These are phyloP conservation scores for Drosophila equinoxialis DNA, from an alignment of 1,140 invertebrate genomes.

Conservation along the genomic window DNA sequence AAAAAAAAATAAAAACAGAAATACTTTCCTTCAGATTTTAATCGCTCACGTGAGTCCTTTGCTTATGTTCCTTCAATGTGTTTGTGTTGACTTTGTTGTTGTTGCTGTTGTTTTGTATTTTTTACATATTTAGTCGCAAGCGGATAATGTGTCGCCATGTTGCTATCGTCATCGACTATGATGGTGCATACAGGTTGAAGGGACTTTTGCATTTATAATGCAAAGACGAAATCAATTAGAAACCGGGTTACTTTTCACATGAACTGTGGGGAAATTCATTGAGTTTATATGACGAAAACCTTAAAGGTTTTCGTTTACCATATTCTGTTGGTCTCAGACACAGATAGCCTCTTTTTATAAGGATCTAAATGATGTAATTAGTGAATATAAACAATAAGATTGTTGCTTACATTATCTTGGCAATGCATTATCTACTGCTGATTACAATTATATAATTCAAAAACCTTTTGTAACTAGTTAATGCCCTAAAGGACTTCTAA, in stretches of 20 bases:
- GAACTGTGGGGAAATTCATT: background rate
- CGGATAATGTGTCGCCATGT: slow-evolving; percentile 73
- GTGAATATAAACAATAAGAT: too few species aligned
- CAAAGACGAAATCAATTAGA: slow-evolving; percentile 5
- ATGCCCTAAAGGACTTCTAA: too few species aligned
- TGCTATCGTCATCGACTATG: slow-evolving; percentile 52
- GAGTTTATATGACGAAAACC: background rate
- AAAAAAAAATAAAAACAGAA: slow-evolving; percentile 59
- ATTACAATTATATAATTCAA: too few species aligned
- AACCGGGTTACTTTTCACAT: background rate
- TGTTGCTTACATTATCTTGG: too few species aligned
- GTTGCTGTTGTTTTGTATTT: slow-evolving; percentile 36
- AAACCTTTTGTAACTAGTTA: too few species aligned
- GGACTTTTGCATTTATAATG: slow-evolving; percentile 58
- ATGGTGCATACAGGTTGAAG: slow-evolving; percentile 32
- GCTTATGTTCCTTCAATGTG: slow-evolving; percentile 13
- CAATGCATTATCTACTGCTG: too few species aligned
- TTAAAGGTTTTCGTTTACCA: background rate
- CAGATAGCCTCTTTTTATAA: too few species aligned
- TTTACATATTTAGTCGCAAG: slow-evolving; percentile 60
- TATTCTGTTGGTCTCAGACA: too few species aligned
- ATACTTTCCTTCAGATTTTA: slow-evolving; percentile 80
- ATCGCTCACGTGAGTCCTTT: slow-evolving; percentile 77
- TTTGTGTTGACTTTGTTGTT: slow-evolving; percentile 20
- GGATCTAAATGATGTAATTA: too few species aligned